These are phyloP conservation scores for Spisula solida DNA, from an alignment of 2,888 invertebrate genomes.

Conservation along the genomic window DNA sequence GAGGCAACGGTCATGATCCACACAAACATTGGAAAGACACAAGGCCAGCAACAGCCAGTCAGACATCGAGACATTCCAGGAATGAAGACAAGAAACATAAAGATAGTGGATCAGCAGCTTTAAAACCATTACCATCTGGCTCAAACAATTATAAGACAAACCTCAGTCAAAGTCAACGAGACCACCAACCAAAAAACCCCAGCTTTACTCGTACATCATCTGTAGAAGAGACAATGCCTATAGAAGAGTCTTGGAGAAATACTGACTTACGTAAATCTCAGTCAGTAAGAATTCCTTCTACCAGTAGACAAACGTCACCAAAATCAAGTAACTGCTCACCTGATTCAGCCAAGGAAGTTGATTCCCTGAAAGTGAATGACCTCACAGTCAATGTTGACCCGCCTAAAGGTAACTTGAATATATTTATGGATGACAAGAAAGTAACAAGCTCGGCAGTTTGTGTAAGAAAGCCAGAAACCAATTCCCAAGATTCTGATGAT, in stretches of 20 bases:
- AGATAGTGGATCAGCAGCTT: too few relatives aligned
- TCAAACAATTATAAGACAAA: background rate
- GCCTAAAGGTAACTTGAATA: background rate
- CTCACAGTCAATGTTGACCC: background rate
- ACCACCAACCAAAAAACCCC: background rate
- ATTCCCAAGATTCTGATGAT: background rate
- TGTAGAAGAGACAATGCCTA: background rate
- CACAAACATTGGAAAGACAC: background rate
- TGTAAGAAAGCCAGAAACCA: background rate
- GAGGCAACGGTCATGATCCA: background rate
- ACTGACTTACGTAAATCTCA: background rate
- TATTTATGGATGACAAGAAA: background rate
- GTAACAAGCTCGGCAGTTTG: background rate
- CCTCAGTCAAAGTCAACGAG: background rate
- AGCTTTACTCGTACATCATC: background rate
- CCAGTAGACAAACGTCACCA: background rate
- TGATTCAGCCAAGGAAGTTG: background rate
- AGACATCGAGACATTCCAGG: background rate
- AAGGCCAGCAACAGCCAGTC: background rate
- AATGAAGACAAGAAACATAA: too few relatives aligned
- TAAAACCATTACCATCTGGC: too few relatives aligned
- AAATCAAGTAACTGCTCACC: background rate
- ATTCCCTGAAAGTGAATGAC: background rate
- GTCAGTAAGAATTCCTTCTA: background rate
- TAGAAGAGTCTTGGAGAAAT: background rate